These are phyloP conservation scores for Matsumyia berberina DNA, from an alignment of 2,888 invertebrate species.

Conservation along the genomic window DNA sequence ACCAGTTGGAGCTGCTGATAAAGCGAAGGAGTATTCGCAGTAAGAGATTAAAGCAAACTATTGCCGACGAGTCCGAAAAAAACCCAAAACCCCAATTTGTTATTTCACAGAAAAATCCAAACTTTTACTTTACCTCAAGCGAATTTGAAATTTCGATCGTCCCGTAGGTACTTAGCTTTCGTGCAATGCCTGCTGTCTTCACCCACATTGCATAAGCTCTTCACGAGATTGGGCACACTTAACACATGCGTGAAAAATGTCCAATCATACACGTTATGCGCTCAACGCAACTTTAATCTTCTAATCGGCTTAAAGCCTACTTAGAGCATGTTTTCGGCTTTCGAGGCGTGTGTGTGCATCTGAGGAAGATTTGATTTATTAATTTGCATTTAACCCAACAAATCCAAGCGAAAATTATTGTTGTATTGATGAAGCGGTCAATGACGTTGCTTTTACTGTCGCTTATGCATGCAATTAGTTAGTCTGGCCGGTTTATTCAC, in stretches of 20 bases:
- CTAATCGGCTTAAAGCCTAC: background rate
- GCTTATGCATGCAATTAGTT: constrained; percentile 1
- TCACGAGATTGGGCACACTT: background rate
- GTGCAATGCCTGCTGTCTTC: too few relatives aligned
- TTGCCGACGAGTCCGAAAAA: too few relatives aligned
- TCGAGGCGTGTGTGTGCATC: background rate
- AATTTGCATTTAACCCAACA: constrained; percentile 8
- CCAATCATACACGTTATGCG: background rate
- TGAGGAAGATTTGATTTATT: background rate
- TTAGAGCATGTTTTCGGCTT: constrained; percentile 1
- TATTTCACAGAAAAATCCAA: too few relatives aligned
- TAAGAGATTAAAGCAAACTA: too few relatives aligned
- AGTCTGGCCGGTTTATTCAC: constrained; percentile 15
- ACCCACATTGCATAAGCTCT: constrained; percentile 10
- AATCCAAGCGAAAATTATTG: background rate
- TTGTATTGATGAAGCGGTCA: constrained; percentile 31
- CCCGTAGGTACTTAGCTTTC: too few relatives aligned
- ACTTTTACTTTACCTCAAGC: too few relatives aligned
- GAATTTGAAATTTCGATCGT: too few relatives aligned
- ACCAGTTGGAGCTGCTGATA: too few relatives aligned
- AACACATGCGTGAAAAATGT: constrained; percentile 1
- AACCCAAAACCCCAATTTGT: too few relatives aligned
- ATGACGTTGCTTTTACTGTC: constrained; percentile 2
- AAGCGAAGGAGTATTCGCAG: too few relatives aligned
- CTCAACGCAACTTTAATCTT: background rate